Conservation (phyloP, 2,797 vertebrate genomes). For the Mus caroli region DNA sequence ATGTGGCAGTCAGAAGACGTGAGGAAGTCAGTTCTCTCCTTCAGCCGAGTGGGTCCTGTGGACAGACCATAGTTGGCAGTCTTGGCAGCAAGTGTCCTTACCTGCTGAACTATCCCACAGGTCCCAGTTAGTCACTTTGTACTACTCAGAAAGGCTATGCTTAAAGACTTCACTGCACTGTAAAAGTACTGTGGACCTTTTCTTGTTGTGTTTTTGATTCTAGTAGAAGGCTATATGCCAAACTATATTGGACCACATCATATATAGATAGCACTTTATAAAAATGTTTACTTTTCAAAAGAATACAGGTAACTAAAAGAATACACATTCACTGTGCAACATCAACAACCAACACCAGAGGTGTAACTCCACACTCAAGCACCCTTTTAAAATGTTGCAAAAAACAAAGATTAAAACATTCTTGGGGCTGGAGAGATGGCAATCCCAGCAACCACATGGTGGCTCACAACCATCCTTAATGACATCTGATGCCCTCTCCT, state of each 20-base stretch:
- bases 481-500: too few relatives aligned
- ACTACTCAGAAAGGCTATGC: background rate
- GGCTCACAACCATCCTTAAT: too few relatives aligned
- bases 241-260: background rate
- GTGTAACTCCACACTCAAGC: slow-evolving; percentile 54
- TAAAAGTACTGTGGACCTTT: background rate
- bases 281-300: slow-evolving; percentile 58
- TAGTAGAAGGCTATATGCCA: background rate
- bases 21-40: background rate
- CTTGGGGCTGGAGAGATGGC: background rate
- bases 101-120: background rate
- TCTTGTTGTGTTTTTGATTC: background rate
- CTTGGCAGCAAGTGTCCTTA: background rate
- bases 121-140: too few relatives aligned
- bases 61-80: background rate
- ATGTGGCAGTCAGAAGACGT: background rate
- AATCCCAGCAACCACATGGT: too few relatives aligned
- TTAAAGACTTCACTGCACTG: background rate
- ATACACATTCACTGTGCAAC: background rate
- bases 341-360: slow-evolving; percentile 62
- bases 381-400: slow-evolving; percentile 44
- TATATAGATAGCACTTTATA: slow-evolving; percentile 2
- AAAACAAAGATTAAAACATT: slow-evolving; percentile 21
- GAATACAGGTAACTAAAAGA: slow-evolving; percentile 62
- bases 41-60: background rate